Evolutionary conservation across 2,797 vertebrate genomes (phyloP).

Genomic region (Spatula clypeata): DNA sequence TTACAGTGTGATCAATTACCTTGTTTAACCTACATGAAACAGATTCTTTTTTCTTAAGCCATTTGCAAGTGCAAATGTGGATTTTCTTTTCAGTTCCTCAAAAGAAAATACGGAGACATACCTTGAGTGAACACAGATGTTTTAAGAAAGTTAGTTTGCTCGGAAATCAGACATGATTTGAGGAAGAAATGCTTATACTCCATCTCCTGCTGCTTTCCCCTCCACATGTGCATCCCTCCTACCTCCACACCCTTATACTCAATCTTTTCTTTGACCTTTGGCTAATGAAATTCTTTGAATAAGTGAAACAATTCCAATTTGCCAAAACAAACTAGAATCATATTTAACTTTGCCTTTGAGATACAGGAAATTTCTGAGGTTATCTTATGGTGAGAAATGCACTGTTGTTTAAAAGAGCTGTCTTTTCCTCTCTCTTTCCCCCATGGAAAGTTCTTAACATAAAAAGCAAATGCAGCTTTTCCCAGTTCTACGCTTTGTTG

Average conservation of each 20-base stretch:
- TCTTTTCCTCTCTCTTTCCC: not conserved
- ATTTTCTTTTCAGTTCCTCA: slow-evolving; percentile 39
- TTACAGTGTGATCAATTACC: slow-evolving; percentile 41
- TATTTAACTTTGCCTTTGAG: not conserved
- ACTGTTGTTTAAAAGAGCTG: rapidly evolving
- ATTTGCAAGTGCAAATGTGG: slow-evolving; percentile 31
- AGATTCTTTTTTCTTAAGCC: not conserved
- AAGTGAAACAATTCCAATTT: slow-evolving; percentile 15
- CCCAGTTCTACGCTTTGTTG: not conserved
- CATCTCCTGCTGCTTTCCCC: slow-evolving; percentile 51
- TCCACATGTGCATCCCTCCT: slow-evolving; percentile 38
- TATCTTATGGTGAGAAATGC: not conserved
- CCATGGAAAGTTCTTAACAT: not conserved
- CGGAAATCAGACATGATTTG: slow-evolving; percentile 57
- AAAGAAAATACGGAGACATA: slow-evolving; percentile 36
- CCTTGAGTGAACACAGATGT: slow-evolving; percentile 76
- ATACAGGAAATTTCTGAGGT: not conserved
- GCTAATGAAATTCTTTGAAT: slow-evolving; percentile 12
- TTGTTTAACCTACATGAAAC: slow-evolving; percentile 28
- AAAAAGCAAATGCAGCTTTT: slow-evolving; percentile 5
- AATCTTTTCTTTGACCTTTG: slow-evolving; percentile 39
- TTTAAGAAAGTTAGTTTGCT: slow-evolving; percentile 43
- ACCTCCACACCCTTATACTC: not conserved
- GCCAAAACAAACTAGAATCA: not conserved
- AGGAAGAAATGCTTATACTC: slow-evolving; percentile 47